Conservation (phyloP, 2,888 invertebrate genomes). For the Epinotia ramella region DNA sequence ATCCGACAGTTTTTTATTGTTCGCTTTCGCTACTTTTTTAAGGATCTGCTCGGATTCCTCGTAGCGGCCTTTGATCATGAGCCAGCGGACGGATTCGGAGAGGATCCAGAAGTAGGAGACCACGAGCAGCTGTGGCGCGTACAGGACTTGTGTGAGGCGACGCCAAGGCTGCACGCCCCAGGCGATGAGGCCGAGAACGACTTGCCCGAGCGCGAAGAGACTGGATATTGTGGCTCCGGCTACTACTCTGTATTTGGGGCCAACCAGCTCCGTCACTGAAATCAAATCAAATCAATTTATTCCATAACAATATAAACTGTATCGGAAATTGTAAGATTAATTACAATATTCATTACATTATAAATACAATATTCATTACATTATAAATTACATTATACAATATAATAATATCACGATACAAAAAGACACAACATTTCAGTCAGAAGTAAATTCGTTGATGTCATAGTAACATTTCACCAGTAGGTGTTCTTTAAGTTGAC, state of each 20-base stretch:
- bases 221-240: conserved; percentile 90
- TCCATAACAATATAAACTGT: no score
- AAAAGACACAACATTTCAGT: no score
- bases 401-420: no score
- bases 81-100: conserved; percentile 92
- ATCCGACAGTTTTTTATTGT: conserved; percentile 84
- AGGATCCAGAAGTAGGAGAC: conserved; percentile 89
- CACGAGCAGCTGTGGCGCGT: conserved; percentile 89
- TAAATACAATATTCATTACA: no score
- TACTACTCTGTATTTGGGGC: conserved; percentile 89
- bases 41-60: conserved; percentile 87
- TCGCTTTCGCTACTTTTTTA: conserved; percentile 86
- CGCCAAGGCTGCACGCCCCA: conserved; percentile 90
- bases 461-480: no score
- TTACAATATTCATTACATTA: no score
- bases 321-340: no score
- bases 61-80: conserved; percentile 88
- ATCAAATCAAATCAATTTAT: no score
- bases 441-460: no score
- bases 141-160: conserved; percentile 87
- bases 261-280: conserved; percentile 92
- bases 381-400: no score
- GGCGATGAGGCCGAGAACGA: conserved; percentile 89
- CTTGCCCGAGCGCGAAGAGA: conserved; percentile 90
- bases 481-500: no score